Percentiles rank a stretch among this genome's conserved stretches.
Conservation (phyloP, 2,113 vertebrate genomes). For the Eulacestoma nigropectus region DNA sequence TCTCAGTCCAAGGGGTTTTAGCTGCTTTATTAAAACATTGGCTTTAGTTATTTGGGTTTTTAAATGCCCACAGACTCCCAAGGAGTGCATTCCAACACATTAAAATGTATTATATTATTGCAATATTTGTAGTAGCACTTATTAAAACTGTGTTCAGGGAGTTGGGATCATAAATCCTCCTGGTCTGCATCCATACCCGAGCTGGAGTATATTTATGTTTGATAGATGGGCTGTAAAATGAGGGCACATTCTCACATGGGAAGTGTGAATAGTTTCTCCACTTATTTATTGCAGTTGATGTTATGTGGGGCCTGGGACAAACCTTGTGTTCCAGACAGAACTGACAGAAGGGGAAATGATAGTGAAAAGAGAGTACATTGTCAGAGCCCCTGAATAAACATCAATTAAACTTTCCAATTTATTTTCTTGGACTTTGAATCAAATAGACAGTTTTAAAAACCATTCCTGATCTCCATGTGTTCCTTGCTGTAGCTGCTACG, state of each 20-base stretch:
- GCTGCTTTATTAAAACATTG: not conserved
- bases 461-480: not conserved
- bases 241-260: slow-evolving; percentile 38
- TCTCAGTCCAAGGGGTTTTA: not conserved
- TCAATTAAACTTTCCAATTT: not conserved
- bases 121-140: slow-evolving; percentile 36
- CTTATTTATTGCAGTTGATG: slow-evolving; percentile 29
- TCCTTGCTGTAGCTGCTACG: not conserved
- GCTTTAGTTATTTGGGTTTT: not conserved
- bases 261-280: slow-evolving; percentile 35
- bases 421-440: not conserved
- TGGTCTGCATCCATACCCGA: not conserved
- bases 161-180: slow-evolving; percentile 35
- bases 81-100: slow-evolving; percentile 10
- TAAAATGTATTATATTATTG: slow-evolving; percentile 46
- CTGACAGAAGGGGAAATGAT: not conserved
- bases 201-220: not conserved
- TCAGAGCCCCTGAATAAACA: not conserved
- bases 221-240: slow-evolving; percentile 55
- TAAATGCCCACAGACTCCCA: not conserved
- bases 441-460: not conserved
- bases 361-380: not conserved
- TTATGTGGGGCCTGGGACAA: not conserved
- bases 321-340: not conserved
- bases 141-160: slow-evolving; percentile 39